Evolutionary conservation across 2,797 vertebrate genomes (phyloP).

Genomic region (Hypotaenidia philippensis): DNA sequence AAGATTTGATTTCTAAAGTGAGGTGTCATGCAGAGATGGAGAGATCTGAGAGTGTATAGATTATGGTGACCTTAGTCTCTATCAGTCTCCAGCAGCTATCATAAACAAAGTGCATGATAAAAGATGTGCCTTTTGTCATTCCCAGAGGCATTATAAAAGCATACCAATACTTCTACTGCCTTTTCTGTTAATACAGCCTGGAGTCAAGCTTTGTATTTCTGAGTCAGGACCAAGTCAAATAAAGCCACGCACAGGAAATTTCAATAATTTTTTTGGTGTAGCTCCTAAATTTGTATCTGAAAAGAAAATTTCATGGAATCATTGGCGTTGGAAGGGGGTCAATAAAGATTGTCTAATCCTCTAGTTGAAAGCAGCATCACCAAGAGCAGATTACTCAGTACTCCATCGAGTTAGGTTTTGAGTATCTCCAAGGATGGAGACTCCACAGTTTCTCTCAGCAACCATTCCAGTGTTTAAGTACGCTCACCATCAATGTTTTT

Average conservation of each 20-base stretch:
- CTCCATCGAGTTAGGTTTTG: fast-evolving
- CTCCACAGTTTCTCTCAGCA: background rate
- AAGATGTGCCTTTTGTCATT: background rate
- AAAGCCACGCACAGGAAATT: background rate
- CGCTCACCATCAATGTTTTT: background rate
- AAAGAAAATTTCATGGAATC: background rate
- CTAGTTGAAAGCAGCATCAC: background rate
- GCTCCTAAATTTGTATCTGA: background rate
- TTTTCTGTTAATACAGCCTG: background rate
- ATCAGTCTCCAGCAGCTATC: background rate
- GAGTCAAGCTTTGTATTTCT: background rate
- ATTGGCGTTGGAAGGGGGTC: background rate
- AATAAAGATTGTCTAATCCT: background rate
- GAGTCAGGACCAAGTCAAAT: background rate
- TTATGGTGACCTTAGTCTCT: background rate
- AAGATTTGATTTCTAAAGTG: conserved; percentile 25
- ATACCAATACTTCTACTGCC: background rate
- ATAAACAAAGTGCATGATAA: background rate
- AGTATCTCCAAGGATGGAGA: background rate
- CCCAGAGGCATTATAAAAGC: background rate
- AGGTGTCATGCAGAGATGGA: background rate
- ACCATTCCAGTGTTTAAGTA: background rate
- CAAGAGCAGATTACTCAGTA: background rate
- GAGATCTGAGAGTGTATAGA: background rate
- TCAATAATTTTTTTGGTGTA: background rate